These are phyloP conservation scores for Synergus laeviventris DNA, from an alignment of 2,888 invertebrate genomes.

Conservation along the genomic window DNA sequence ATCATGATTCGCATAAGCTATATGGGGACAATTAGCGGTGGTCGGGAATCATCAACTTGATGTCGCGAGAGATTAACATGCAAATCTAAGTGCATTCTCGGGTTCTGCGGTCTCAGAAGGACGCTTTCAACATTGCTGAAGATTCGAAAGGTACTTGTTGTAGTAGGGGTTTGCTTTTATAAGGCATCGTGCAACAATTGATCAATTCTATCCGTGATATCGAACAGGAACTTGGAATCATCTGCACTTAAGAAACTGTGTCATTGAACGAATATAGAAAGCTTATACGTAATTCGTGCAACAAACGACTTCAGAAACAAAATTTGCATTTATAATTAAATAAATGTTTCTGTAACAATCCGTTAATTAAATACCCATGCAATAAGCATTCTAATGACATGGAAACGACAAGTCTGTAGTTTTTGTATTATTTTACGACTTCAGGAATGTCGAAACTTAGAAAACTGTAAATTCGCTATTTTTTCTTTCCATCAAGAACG, in stretches of 20 bases:
- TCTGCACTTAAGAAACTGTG: background rate
- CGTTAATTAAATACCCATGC: constrained; percentile 8
- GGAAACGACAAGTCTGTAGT: background rate
- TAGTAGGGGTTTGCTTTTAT: constrained; percentile 21
- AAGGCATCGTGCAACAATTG: constrained; percentile 10
- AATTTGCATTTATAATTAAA: background rate
- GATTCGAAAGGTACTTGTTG: constrained; percentile 30
- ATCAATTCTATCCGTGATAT: constrained; percentile 2
- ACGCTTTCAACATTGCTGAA: constrained; percentile 23
- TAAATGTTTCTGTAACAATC: background rate
- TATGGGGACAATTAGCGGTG: constrained; percentile 3
- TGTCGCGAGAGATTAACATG: constrained; percentile 32
- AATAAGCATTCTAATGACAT: constrained; percentile 1
- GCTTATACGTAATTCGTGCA: background rate
- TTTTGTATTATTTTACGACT: constrained; percentile 4
- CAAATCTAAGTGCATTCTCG: constrained; percentile 30
- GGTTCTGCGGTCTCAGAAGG: constrained; percentile 31
- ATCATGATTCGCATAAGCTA: background rate
- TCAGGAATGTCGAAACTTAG: background rate
- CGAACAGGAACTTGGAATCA: background rate
- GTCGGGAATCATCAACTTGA: constrained; percentile 14
- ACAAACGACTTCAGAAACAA: background rate
- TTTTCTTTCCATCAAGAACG: background rate
- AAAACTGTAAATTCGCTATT: background rate
- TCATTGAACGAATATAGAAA: background rate